Conservation (phyloP, 2,113 vertebrate genomes). For the Sturnira hondurensis region DNA sequence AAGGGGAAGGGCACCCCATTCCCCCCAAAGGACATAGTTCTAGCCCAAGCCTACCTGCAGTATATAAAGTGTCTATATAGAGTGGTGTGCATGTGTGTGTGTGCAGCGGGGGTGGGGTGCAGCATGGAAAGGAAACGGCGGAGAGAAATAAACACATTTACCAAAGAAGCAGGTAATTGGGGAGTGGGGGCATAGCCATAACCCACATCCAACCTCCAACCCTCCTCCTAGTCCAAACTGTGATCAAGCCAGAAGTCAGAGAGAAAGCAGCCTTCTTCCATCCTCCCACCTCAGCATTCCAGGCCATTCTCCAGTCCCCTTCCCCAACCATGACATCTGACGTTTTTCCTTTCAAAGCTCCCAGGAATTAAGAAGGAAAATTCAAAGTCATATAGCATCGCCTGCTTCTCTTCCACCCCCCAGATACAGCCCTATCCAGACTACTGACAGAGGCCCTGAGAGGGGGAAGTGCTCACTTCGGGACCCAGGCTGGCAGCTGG, state of each 20-base stretch:
- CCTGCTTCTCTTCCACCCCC: background rate
- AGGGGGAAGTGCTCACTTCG: constrained; percentile 30
- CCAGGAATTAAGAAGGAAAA: constrained; percentile 70
- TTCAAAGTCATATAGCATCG: constrained; percentile 63
- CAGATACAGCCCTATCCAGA: background rate
- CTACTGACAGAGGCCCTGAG: constrained; percentile 63
- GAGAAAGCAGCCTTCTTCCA: background rate
- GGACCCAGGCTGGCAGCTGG: background rate
- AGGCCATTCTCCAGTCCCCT: constrained; percentile 56
- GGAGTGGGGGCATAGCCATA: background rate
- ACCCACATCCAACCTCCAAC: constrained; percentile 34
- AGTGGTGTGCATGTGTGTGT: no score
- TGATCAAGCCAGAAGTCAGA: constrained; percentile 5
- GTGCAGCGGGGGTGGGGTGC: no score
- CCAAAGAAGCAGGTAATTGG: background rate
- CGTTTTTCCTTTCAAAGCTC: constrained; percentile 59
- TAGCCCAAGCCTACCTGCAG: background rate
- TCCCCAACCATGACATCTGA: constrained; percentile 69
- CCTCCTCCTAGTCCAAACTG: constrained; percentile 50
- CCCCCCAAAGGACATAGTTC: background rate
- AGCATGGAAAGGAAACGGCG: background rate
- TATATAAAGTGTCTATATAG: background rate
- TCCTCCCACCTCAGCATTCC: constrained; percentile 24
- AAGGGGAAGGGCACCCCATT: background rate
- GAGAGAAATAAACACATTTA: constrained; percentile 35